These are phyloP conservation scores for Eretmochelys imbricata DNA, from an alignment of 2,113 vertebrate species.

Conservation along the genomic window DNA sequence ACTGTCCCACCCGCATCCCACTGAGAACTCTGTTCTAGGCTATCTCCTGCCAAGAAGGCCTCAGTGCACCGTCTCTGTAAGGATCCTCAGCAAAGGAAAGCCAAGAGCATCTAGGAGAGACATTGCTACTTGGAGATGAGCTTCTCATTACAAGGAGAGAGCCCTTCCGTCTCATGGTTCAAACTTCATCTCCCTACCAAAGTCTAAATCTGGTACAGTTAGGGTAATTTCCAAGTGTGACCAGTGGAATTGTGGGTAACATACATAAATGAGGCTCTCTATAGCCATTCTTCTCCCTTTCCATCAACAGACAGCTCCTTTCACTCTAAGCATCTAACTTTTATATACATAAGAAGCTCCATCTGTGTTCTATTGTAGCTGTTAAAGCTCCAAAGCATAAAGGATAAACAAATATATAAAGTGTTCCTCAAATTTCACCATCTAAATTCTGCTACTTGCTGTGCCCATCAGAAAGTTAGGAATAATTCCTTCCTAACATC, in stretches of 20 bases:
- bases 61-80: background rate
- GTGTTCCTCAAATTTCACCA: conserved; percentile 35
- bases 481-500: conserved; percentile 1
- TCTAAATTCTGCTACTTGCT: conserved; percentile 19
- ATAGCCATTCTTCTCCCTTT: background rate
- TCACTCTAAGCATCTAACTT: background rate
- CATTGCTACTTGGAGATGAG: background rate
- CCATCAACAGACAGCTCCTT: background rate
- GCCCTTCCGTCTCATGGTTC: background rate
- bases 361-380: background rate
- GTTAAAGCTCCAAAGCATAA: conserved; percentile 18
- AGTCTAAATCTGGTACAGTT: background rate
- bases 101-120: background rate
- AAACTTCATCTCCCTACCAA: background rate
- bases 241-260: background rate
- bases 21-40: background rate
- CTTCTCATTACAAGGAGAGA: rapidly evolving
- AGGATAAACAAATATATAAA: background rate
- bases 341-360: background rate
- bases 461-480: background rate
- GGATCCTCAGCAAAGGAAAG: background rate
- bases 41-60: background rate
- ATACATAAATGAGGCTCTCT: background rate
- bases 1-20: background rate
- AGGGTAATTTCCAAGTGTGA: background rate